A percentile compares a stretch with the other conserved stretches of the same genome.
phyloP scores from a whole-genome alignment of 2,797 vertebrate species.

The Synanceia verrucosa region DNA sequence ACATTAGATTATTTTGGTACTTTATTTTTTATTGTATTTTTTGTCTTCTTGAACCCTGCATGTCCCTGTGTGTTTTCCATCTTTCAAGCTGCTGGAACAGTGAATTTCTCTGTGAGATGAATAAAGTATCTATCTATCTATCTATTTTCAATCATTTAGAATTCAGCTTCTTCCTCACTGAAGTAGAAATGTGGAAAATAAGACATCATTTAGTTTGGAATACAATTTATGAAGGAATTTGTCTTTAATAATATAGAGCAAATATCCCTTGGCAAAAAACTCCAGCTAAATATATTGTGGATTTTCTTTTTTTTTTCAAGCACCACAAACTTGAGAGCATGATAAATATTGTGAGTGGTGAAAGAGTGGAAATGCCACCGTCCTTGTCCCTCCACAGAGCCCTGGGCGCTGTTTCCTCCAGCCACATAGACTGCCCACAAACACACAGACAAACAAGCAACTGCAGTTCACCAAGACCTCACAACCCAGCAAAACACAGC shows the following conservation, averaged over 20 bases:
- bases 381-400: constrained; percentile 21
- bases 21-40: no score
- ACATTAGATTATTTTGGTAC: no score
- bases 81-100: no score
- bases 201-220: constrained; percentile 33
- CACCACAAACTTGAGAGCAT: constrained; percentile 40
- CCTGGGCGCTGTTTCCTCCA: constrained; percentile 30
- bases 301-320: constrained; percentile 5
- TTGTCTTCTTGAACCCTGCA: no score
- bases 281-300: constrained; percentile 17
- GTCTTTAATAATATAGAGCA: constrained; percentile 39
- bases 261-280: constrained; percentile 33
- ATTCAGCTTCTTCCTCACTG: constrained; percentile 30
- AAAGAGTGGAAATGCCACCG: constrained; percentile 29
- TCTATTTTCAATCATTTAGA: constrained; percentile 27
- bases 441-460: constrained; percentile 46
- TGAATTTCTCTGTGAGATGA: no score
- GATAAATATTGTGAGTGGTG: constrained; percentile 38
- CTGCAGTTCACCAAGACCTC: constrained; percentile 36
- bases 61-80: no score
- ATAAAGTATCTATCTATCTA: no score
- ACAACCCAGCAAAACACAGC: constrained; percentile 28
- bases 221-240: constrained; percentile 34
- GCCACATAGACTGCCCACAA: constrained; percentile 63
- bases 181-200: constrained; percentile 48